Evolutionary conservation across 2,797 vertebrate species (phyloP), one percentile per base, ranked within the genome.

Genomic region (Sphenodon punctatus): DNA sequence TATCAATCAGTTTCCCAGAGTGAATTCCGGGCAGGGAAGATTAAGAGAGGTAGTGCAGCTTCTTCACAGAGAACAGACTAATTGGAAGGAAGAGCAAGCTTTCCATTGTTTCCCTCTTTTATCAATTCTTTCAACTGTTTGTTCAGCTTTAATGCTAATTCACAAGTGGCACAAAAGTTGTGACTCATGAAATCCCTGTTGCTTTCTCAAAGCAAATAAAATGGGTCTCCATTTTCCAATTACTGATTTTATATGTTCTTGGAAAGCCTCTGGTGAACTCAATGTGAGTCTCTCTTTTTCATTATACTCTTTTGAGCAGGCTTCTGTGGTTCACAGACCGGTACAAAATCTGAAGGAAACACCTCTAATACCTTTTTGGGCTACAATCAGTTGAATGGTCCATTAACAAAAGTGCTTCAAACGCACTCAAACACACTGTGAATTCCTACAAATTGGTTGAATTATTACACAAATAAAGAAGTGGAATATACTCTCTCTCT

Each of bases 1-100:
- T 92, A 89, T 83, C 80, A 73, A 72, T 90, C 91, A 87, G 51
- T 27, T 86, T 91, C 55, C 15, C 34, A 51, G 13, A 65, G 55
- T 73, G 60, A n/a, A 90, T 27, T 67, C 67, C 51, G 68, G 76
- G 90, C 72, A 89, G 59, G 22, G n/a, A 87, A 89, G 74, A 89
- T 82, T 91, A 91, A 79, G 82, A 19, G 8, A 67, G 45, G 6
- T 30, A 71, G 41, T 75, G 10, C 6, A 7, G 16, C 71, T 76
- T 86, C 34, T 78, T 86, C 80, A 58, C 5, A 67, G 8, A 23
- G 30, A 49, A 53, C 78, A 48, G 20, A 78, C 43, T 64, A 81
- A 82, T 4, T 74, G 69, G 46, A 89, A 42, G 41, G 56, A 86
- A 82, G 19, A 87, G 15, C 15, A 71, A 87, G 43, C 60, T 87